A percentile compares a stretch with the other conserved stretches of the same genome.
Conservation (phyloP, 2,113 vertebrate genomes). For the Chaetops frenatus region DNA sequence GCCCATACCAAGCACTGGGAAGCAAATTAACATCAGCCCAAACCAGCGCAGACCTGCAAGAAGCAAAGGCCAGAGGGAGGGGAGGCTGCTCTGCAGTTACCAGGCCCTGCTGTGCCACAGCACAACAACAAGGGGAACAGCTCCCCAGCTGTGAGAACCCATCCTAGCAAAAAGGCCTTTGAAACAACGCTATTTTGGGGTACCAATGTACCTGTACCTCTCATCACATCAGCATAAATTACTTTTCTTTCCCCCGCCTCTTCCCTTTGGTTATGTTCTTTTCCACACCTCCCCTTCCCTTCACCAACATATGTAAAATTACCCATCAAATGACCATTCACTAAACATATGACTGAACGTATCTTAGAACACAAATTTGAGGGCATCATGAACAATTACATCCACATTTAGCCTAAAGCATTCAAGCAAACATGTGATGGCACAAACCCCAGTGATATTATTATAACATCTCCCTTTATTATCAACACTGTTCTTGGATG, state of each 20-base stretch:
- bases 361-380: not conserved
- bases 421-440: not conserved
- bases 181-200: not conserved
- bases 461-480: not conserved
- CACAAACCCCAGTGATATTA: not conserved
- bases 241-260: not conserved
- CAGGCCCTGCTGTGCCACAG: not conserved
- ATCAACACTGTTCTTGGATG: not conserved
- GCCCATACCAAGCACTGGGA: not conserved
- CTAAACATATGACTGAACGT: not conserved
- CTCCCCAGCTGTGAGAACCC: not conserved
- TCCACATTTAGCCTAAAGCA: not conserved
- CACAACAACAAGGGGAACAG: not conserved
- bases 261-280: not conserved
- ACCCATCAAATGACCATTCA: not conserved
- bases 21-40: not conserved
- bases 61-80: not conserved
- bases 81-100: not conserved
- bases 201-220: not conserved
- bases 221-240: not conserved
- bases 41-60: not conserved
- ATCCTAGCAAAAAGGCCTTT: not conserved
- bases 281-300: not conserved
- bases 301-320: not conserved
- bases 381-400: not conserved